Base-by-base conservation (phyloP, 2,113 vertebrate species). In the Coryphaenoides rupestris region DNA sequence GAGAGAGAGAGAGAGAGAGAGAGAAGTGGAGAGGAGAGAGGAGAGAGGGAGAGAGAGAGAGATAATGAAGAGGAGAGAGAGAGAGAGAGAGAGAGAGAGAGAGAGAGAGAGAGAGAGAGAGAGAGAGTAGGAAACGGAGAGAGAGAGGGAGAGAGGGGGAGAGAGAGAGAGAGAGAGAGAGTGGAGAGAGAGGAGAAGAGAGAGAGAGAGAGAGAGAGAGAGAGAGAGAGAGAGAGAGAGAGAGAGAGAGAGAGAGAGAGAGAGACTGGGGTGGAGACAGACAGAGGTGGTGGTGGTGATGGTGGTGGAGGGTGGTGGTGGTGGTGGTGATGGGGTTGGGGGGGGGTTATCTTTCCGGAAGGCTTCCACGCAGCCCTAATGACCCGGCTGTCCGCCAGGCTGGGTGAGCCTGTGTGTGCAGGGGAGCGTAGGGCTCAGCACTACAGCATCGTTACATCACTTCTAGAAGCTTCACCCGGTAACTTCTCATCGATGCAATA, bases 351-450 rank as follows among this genome's bases (percentile, higher is more conserved):
- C 16, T 58, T 75, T 75, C 76, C 58, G 70, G 74, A 68, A 63
- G 50, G 60, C 68, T 73, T 69, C 67, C 76, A 71, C 70, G 70
- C 60, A 65, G 65, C 66, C 68, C 77, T 83, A 82, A 85, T 79
- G 76, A 77, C 73, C 66, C 12, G 21, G 46, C 28, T 33, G 53
- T 66, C 68, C 40, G 62, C 70, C 60, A 61, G 68, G 68, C 46
- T 60, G 61, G 61, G 74, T 63, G 2, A 22, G 59, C 73, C 67
- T n/a, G n/a, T n/a, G 58, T 64, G 59, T 62, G 52, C n/a, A 60
- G 77, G 66, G 45, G 62, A 63, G 73, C 49, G 57, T 53, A 67
- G 68, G 65, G 33, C 33, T 1, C 6, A 40, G 33, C 6, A 9
- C 33, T 40, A 40, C 33, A 40, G 33, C 33, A 40, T 40, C 33